Conservation (phyloP, 2,888 invertebrate species). For the Amiota mariae region DNA sequence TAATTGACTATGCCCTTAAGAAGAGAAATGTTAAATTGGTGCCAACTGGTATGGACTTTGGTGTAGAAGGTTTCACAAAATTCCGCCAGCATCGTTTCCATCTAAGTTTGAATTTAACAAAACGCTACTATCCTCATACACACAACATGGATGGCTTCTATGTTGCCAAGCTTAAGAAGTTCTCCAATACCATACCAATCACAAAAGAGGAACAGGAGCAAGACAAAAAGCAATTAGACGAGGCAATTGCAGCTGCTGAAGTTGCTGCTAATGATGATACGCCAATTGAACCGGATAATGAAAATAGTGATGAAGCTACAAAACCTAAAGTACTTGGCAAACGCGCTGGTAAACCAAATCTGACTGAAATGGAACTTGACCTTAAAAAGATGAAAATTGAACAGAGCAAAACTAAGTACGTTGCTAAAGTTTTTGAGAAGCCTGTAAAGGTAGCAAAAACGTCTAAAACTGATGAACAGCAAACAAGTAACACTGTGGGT, state of each 20-base stretch:
- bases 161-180: conserved; percentile 98
- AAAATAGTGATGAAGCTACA: conserved; percentile 32
- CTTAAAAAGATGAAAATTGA: conserved; percentile 68
- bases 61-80: conserved; percentile 93
- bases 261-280: conserved; percentile 42
- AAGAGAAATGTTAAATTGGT: conserved; percentile 95
- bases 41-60: conserved; percentile 94
- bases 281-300: conserved; percentile 41
- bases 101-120: conserved; percentile 89
- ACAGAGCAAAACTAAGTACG: conserved; percentile 68
- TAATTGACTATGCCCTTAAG: conserved; percentile 94
- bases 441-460: conserved; percentile 65
- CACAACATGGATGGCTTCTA: conserved; percentile 99
- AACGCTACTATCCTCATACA: conserved; percentile 96
- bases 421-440: conserved; percentile 72
- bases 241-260: conserved; percentile 54
- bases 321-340: conserved; percentile 57
- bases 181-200: conserved; percentile 84
- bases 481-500: conserved; percentile 15
- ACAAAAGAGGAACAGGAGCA: conserved; percentile 73
- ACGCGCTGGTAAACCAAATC: conserved; percentile 68
- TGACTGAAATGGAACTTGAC: conserved; percentile 64
- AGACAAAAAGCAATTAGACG: conserved; percentile 69
- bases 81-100: conserved; percentile 91
- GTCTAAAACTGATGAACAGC: conserved; percentile 28